Percentiles rank a stretch among this genome's conserved stretches.
These are phyloP conservation scores for Polypedilum pembai DNA, from an alignment of 1,140 invertebrate species.

Conservation along the genomic window DNA sequence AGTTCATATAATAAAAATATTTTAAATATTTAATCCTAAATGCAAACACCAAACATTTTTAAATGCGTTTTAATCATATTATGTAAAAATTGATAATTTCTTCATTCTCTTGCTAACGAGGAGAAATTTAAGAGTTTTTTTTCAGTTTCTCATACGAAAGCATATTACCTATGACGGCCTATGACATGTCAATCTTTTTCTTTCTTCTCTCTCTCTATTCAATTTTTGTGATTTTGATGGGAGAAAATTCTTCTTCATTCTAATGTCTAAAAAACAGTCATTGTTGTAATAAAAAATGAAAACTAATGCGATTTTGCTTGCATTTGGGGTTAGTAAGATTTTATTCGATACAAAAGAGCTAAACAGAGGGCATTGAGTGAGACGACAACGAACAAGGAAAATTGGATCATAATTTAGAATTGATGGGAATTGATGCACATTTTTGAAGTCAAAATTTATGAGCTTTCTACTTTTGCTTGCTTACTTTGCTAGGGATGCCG, in stretches of 20 bases:
- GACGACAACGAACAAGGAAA: slow-evolving; percentile 4
- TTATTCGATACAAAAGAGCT: background rate
- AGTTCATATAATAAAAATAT: no score
- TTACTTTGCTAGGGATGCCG: background rate
- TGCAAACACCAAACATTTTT: no score
- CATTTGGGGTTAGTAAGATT: slow-evolving; percentile 8
- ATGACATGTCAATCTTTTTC: slow-evolving; percentile 9
- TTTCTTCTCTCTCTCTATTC: no score
- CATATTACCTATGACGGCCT: slow-evolving; percentile 16
- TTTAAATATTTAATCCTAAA: no score
- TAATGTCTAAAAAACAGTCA: background rate
- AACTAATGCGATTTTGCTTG: background rate
- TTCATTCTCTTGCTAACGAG: background rate
- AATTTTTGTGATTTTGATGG: no score
- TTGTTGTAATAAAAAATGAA: background rate
- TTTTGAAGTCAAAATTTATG: slow-evolving; percentile 19
- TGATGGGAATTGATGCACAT: slow-evolving; percentile 11
- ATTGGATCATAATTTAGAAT: slow-evolving; percentile 14
- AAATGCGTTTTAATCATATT: no score
- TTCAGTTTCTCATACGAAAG: background rate
- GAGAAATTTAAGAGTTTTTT: background rate
- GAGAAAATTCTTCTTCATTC: background rate
- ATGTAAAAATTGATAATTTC: no score
- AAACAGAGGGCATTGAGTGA: slow-evolving; percentile 8
- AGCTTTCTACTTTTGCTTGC: background rate